Conservation (phyloP, 2,797 vertebrate genomes). For the Paguma larvata region DNA sequence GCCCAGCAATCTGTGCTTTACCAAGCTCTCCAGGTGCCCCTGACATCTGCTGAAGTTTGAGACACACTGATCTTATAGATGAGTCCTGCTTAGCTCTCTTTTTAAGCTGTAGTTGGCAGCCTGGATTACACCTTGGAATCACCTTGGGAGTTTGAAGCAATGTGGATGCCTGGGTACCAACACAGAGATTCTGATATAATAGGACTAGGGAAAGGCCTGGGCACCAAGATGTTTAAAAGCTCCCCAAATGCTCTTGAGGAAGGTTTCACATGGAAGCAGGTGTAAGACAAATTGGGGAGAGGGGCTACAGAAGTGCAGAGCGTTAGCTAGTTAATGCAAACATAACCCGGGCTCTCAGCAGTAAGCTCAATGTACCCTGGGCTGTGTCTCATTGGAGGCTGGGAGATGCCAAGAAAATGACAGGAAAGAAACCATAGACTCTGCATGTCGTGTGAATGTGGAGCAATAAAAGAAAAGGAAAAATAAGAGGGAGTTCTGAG, state of each 20-base stretch:
- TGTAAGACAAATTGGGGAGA: neutral
- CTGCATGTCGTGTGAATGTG: neutral
- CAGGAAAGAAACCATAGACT: neutral
- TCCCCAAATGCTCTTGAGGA: neutral
- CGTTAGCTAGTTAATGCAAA: neutral
- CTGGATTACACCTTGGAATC: neutral
- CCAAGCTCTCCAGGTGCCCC: neutral
- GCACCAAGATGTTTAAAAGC: neutral
- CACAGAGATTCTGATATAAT: neutral
- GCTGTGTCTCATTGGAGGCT: fast-evolving
- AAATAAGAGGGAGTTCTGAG: neutral
- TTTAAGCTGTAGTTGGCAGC: neutral
- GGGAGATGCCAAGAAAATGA: neutral
- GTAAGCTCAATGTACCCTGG: neutral
- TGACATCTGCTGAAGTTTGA: neutral
- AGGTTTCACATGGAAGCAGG: neutral
- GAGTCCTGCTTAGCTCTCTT: neutral
- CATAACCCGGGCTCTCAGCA: neutral
- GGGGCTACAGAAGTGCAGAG: neutral
- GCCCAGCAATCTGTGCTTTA: neutral
- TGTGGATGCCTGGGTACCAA: neutral
- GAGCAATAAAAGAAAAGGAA: neutral
- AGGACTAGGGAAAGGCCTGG: neutral
- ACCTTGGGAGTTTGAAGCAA: neutral
- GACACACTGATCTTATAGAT: neutral